These are phyloP conservation scores for Meandrusa payeni DNA, from an alignment of 2,888 invertebrate species.

Conservation along the genomic window DNA sequence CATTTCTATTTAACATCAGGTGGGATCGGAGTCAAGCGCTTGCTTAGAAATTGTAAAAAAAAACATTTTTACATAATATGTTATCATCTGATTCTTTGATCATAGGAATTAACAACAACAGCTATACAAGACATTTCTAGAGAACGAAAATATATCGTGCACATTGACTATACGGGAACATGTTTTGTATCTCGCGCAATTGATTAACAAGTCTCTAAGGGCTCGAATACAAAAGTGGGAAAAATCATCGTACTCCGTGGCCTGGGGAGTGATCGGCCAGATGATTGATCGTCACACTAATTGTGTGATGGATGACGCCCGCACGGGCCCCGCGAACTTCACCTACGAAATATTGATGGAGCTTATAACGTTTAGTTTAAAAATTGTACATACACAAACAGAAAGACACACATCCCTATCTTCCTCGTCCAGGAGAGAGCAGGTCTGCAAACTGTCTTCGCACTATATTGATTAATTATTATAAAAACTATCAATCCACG, in stretches of 20 bases:
- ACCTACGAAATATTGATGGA: conserved; percentile 22
- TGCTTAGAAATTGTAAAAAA: no score
- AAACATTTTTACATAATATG: no score
- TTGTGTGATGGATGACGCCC: conserved; percentile 87
- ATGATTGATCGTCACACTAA: conserved; percentile 89
- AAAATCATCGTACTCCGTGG: conserved; percentile 62
- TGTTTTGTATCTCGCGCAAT: conserved; percentile 45
- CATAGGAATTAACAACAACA: no score
- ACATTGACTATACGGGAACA: conserved; percentile 18
- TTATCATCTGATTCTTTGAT: no score
- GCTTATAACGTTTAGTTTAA: conserved; percentile 3
- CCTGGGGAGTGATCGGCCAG: conserved; percentile 75
- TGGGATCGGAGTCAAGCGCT: no score
- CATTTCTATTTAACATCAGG: no score
- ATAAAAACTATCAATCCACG: no score
- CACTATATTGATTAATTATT: no score
- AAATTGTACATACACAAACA: background rate
- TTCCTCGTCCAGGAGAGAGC: no score
- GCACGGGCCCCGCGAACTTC: conserved; percentile 28
- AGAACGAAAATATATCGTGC: conserved; percentile 35
- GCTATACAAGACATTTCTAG: no score
- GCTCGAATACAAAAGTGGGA: conserved; percentile 52
- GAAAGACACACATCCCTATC: no score
- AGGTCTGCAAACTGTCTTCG: no score
- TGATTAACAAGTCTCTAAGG: conserved; percentile 74